Conservation (phyloP, 2,797 vertebrate species). For the Gila robusta region DNA sequence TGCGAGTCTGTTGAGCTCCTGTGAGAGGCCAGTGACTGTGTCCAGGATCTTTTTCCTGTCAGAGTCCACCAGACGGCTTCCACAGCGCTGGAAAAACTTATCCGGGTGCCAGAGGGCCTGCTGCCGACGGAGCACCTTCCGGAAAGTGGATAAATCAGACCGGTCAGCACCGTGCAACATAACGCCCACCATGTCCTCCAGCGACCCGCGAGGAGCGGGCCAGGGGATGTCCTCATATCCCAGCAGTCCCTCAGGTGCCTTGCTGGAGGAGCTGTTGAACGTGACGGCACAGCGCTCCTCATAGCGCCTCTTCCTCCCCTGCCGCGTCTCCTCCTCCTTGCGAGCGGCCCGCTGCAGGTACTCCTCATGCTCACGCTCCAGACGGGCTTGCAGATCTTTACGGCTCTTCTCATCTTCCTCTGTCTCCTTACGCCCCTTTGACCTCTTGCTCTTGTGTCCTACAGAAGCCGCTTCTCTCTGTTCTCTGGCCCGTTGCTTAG, state of each 20-base stretch:
- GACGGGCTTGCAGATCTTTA: slow-evolving; percentile 67
- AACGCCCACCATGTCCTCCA: slow-evolving; percentile 84
- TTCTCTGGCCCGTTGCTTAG: slow-evolving; percentile 74
- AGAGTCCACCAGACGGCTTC: slow-evolving; percentile 77
- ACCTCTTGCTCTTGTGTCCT: slow-evolving; percentile 61
- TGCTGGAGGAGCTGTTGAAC: slow-evolving; percentile 59
- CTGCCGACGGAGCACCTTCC: slow-evolving; percentile 82
- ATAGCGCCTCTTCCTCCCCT: slow-evolving; percentile 75
- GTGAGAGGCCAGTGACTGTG: slow-evolving; percentile 87
- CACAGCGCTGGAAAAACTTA: slow-evolving; percentile 87
- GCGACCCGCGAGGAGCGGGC: slow-evolving; percentile 81
- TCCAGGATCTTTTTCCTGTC: slow-evolving; percentile 82
- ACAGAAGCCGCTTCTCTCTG: slow-evolving; percentile 65
- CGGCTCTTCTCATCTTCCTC: slow-evolving; percentile 64
- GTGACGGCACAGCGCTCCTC: slow-evolving; percentile 76
- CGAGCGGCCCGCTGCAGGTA: slow-evolving; percentile 78
- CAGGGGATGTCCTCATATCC: slow-evolving; percentile 87
- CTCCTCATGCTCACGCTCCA: slow-evolving; percentile 80
- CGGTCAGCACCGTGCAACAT: slow-evolving; percentile 83
- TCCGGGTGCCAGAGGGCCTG: slow-evolving; percentile 90
- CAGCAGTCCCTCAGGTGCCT: slow-evolving; percentile 64
- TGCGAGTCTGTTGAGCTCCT: slow-evolving; percentile 86
- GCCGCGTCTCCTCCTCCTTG: slow-evolving; percentile 81
- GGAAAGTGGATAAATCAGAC: slow-evolving; percentile 74
- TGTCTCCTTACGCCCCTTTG: slow-evolving; percentile 55